Evolutionary conservation across 1,140 invertebrate species (phyloP).

Genomic region (Hycleus cichorii): DNA sequence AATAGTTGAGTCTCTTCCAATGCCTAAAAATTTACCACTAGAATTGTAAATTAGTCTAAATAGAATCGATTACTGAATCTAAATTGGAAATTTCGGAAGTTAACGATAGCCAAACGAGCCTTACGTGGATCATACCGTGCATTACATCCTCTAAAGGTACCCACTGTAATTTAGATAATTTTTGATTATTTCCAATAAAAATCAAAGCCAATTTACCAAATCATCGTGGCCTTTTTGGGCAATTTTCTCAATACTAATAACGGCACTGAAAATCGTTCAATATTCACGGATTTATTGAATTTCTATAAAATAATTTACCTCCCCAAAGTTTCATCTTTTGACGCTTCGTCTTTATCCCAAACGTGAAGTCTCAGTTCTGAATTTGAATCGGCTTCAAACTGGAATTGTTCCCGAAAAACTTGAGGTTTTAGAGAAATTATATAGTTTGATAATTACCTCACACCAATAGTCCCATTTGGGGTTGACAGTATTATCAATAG

Average conservation of each 20-base stretch:
- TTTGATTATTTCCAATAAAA: neutral
- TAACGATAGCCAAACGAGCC: slow-evolving; percentile 76
- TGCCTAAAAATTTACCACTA: slow-evolving; percentile 44
- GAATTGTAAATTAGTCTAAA: neutral
- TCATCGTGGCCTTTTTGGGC: slow-evolving; percentile 60
- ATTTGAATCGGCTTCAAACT: slow-evolving; percentile 1
- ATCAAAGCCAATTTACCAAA: slow-evolving; percentile 49
- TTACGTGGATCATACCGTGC: slow-evolving; percentile 78
- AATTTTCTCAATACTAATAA: slow-evolving; percentile 59
- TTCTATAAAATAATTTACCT: slow-evolving; percentile 47
- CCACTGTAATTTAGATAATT: slow-evolving; percentile 55
- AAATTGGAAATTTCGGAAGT: slow-evolving; percentile 61
- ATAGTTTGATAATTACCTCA: slow-evolving; percentile 56
- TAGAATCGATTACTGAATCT: slow-evolving; percentile 44
- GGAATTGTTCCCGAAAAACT: neutral
- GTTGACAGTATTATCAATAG: slow-evolving; percentile 80
- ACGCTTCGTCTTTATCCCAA: slow-evolving; percentile 66
- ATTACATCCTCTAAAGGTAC: slow-evolving; percentile 83
- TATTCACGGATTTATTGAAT: no score
- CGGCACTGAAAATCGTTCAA: slow-evolving; percentile 35
- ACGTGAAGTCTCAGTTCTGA: slow-evolving; percentile 39
- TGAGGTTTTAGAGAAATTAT: slow-evolving; percentile 3
- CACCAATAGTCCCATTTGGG: slow-evolving; percentile 90
- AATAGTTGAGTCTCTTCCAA: slow-evolving; percentile 66
- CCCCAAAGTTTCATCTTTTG: slow-evolving; percentile 68